phyloP scores from a whole-genome alignment of 2,113 vertebrate genomes.

The Nothoprocta perdicaria region DNA sequence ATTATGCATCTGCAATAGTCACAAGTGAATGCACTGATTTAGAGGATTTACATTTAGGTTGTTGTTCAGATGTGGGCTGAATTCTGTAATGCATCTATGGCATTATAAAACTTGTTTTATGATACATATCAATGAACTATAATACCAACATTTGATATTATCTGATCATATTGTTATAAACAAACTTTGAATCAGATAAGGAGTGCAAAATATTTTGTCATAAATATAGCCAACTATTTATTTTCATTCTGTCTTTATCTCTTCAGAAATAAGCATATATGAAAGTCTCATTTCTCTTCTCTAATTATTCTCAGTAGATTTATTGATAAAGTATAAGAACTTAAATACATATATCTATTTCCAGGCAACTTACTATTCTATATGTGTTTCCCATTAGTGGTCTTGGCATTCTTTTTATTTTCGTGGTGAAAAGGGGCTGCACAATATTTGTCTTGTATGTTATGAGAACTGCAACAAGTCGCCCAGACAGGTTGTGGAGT shows the following conservation, averaged over 20 bases:
- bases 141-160: background rate
- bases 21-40: background rate
- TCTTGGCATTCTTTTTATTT: constrained; percentile 42
- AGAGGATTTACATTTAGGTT: background rate
- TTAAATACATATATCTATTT: constrained; percentile 61
- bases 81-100: background rate
- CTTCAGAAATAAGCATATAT: background rate
- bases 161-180: background rate
- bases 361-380: constrained; percentile 46
- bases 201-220: background rate
- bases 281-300: background rate
- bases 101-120: background rate
- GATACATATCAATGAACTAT: background rate
- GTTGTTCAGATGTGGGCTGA: background rate
- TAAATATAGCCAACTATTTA: background rate
- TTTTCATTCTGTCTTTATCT: background rate
- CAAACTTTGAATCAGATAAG: background rate
- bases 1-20: background rate
- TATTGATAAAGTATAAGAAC: constrained; percentile 8
- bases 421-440: constrained; percentile 24
- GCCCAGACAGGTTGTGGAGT: too few relatives aligned
- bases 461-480: background rate
- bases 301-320: constrained; percentile 9
- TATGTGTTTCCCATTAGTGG: constrained; percentile 28
- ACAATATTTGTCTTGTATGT: background rate